Conservation (phyloP, 1,140 invertebrate species). For the Zaprionus tsacasi region DNA sequence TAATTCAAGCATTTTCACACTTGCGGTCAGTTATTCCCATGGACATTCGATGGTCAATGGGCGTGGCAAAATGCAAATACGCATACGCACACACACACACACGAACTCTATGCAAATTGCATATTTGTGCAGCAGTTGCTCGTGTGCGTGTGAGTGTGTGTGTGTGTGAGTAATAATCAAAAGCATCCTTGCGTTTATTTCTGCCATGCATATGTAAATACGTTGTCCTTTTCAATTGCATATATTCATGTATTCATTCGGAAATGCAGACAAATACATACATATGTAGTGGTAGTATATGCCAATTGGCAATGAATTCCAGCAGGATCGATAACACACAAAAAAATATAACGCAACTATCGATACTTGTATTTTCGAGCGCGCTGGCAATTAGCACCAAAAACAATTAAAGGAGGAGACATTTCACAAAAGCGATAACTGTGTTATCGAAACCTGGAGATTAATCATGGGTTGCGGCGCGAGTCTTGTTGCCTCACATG, state of each 20-base stretch:
- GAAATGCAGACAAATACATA: neutral
- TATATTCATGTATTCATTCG: constrained; percentile 6
- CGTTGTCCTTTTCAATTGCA: constrained; percentile 16
- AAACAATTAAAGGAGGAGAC: too few species aligned
- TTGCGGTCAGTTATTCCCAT: constrained; percentile 64
- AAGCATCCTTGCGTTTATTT: constrained; percentile 36
- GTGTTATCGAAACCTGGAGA: too few species aligned
- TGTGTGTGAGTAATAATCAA: constrained; percentile 23
- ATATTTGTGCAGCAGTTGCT: neutral
- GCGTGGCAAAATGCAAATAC: constrained; percentile 1
- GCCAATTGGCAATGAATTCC: neutral
- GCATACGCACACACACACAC: neutral
- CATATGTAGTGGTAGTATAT: neutral
- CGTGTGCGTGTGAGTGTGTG: neutral
- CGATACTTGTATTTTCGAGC: too few species aligned
- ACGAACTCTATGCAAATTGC: constrained; percentile 24
- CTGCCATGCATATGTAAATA: constrained; percentile 4
- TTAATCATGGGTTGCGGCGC: too few species aligned
- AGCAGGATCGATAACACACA: neutral
- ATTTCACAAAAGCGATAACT: too few species aligned
- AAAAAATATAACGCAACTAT: neutral
- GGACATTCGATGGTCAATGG: constrained; percentile 23
- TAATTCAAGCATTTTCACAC: constrained; percentile 80
- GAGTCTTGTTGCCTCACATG: too few species aligned
- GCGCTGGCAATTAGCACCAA: too few species aligned